Base-by-base conservation (phyloP, 2,888 invertebrate genomes). In the Scrobipalpa costella region DNA sequence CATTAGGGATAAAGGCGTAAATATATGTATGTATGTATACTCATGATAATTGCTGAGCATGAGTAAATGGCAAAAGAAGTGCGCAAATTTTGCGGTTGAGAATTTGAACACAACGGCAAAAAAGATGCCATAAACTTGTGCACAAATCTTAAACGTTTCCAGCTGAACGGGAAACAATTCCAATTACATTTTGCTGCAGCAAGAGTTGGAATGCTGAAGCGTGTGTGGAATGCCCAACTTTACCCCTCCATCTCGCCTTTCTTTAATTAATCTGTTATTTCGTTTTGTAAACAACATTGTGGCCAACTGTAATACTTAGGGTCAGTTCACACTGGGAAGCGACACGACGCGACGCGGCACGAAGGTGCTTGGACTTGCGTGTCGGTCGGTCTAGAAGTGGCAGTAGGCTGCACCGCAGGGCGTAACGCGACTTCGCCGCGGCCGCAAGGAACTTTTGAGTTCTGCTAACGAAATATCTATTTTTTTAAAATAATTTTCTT, bases 91-190 rank as follows among this genome's bases (percentile, higher is more conserved):
- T 44, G 44, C 15, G 44, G 44, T 44, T 44, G 15, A 44, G 44
- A 44, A 15, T 44, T 44, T n/a, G n/a, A 44, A 44, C 44, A 17
- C 21, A 8, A 21, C 9, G 21, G 21, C 8, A 17, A 19, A 21
- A 52, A 49, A 49, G 21, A 15, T 21, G 50, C 11, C 21, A 52
- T 6, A 21, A 27, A 52, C 50, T 52, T 27, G 38, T 61, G 74
- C 73, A 76, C 15, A 79, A 77, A 85, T 86, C 85, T 86, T 84
- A 83, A 83, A 86, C 84, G 83, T 84, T 84, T 81, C 84, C 80
- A 81, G 77, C 77, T 65, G 50, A 70, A 7, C 17, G 38, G 38
- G 38, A 78, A 89, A 88, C 89, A 88, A 88, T 88, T 88, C 85
- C 86, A 88, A 89, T 89, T 88, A 87, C 85, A 88, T 83, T 85